phyloP scores from a whole-genome alignment of 1,140 invertebrate genomes.

The Meteorus sp. region DNA sequence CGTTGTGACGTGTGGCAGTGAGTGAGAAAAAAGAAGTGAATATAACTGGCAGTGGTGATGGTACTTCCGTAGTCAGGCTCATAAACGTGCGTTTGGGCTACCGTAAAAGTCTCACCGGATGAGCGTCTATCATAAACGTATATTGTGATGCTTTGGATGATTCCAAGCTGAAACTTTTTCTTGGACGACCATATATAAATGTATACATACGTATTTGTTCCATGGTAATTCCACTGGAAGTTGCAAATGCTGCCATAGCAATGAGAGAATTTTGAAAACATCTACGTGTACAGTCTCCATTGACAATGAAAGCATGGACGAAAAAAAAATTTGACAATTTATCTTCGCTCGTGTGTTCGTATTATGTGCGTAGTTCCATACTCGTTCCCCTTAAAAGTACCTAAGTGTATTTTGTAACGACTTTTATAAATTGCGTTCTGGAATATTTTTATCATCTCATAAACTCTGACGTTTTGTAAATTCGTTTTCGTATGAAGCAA shows the following conservation, averaged over 20 bases:
- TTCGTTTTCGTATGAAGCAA: too few relatives aligned
- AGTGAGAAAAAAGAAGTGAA: neutral
- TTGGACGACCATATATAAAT: neutral
- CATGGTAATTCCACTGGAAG: slow-evolving; percentile 11
- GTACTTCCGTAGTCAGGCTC: neutral
- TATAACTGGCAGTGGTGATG: neutral
- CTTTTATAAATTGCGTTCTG: too few relatives aligned
- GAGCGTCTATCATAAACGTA: slow-evolving; percentile 18
- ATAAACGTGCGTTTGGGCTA: slow-evolving; percentile 19
- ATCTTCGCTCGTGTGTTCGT: too few relatives aligned
- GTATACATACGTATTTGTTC: slow-evolving; percentile 1
- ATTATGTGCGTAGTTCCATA: too few relatives aligned
- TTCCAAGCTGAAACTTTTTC: slow-evolving; percentile 19
- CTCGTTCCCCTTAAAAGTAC: too few relatives aligned
- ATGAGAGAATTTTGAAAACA: too few relatives aligned
- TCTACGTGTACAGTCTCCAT: too few relatives aligned
- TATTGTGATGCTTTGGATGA: slow-evolving; percentile 18
- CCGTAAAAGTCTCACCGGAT: slow-evolving; percentile 20
- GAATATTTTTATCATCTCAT: too few relatives aligned
- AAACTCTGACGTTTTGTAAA: too few relatives aligned
- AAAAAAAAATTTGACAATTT: slow-evolving; percentile 1
- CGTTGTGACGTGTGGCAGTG: too few relatives aligned
- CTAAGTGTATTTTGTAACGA: too few relatives aligned
- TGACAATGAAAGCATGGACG: slow-evolving; percentile 1
- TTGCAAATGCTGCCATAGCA: neutral